Conservation (phyloP, 2,888 invertebrate species). For the Phlogophora meticulosa region DNA sequence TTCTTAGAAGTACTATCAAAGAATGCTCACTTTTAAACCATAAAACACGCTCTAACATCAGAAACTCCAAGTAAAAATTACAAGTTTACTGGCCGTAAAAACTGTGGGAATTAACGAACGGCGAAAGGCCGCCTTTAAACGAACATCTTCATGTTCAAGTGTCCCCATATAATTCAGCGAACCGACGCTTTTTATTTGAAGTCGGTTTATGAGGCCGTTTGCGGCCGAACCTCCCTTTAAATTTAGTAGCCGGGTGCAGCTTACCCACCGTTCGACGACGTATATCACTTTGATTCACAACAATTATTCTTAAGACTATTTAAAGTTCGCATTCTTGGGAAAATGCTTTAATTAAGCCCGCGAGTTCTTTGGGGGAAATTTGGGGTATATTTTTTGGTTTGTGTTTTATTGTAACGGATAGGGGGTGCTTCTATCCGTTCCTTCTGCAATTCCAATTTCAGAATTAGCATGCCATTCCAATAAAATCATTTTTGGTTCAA, state of each 20-base stretch:
- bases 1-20: slow-evolving; percentile 34
- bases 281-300: slow-evolving; percentile 78
- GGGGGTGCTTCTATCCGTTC: too few relatives aligned
- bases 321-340: slow-evolving; percentile 66
- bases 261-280: slow-evolving; percentile 60
- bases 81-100: slow-evolving; percentile 66
- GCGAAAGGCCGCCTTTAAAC: slow-evolving; percentile 57
- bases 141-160: slow-evolving; percentile 71
- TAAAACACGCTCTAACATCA: slow-evolving; percentile 59
- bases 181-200: slow-evolving; percentile 80
- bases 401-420: slow-evolving; percentile 19
- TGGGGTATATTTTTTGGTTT: slow-evolving; percentile 43
- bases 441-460: slow-evolving; percentile 34
- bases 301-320: slow-evolving; percentile 75
- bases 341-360: slow-evolving; percentile 81
- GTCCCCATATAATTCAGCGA: slow-evolving; percentile 76
- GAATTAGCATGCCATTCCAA: slow-evolving; percentile 39
- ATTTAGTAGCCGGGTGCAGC: slow-evolving; percentile 74
- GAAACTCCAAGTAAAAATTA: slow-evolving; percentile 61
- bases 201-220: slow-evolving; percentile 80
- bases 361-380: slow-evolving; percentile 47
- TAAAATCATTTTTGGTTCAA: slow-evolving; percentile 19
- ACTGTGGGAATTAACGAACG: slow-evolving; percentile 67
- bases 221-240: slow-evolving; percentile 73
- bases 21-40: slow-evolving; percentile 43